Conservation (phyloP, 2,113 vertebrate genomes). For the Epinephelus cyanopodus region DNA sequence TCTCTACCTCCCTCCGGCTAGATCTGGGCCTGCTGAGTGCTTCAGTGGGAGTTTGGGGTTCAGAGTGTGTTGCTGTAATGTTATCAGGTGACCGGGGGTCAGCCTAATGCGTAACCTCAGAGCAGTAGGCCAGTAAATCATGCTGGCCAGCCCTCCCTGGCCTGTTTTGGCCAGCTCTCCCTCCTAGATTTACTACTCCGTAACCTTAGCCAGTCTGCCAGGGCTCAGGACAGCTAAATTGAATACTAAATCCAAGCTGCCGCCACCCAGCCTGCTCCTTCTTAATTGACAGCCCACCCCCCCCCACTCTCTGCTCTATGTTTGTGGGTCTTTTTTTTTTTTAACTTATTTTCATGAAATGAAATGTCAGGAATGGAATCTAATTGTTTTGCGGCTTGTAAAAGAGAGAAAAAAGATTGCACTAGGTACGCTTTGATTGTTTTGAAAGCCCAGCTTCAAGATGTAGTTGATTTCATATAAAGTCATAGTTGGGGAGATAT, state of each 20-base stretch:
- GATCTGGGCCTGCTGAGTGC: conserved; percentile 77
- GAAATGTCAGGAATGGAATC: conserved; percentile 62
- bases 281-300: conserved; percentile 70
- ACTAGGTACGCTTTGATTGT: conserved; percentile 42
- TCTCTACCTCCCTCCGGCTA: conserved; percentile 66
- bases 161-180: conserved; percentile 79
- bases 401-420: conserved; percentile 30
- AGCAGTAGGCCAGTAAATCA: conserved; percentile 83
- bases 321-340: conserved; percentile 54
- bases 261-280: conserved; percentile 76
- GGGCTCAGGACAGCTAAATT: conserved; percentile 85
- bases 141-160: conserved; percentile 73
- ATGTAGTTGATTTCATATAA: conserved; percentile 42
- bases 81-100: conserved; percentile 81
- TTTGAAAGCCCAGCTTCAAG: conserved; percentile 30
- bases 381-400: conserved; percentile 51
- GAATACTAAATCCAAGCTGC: conserved; percentile 87
- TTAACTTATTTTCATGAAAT: conserved; percentile 67
- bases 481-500: conserved; percentile 33
- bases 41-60: conserved; percentile 82
- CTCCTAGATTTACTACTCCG: conserved; percentile 85
- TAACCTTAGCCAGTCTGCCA: conserved; percentile 85
- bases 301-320: conserved; percentile 25
- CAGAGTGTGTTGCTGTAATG: conserved; percentile 82
- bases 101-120: conserved; percentile 84